Conservation (phyloP, 2,113 vertebrate species). For the Rhinogobius similis region DNA sequence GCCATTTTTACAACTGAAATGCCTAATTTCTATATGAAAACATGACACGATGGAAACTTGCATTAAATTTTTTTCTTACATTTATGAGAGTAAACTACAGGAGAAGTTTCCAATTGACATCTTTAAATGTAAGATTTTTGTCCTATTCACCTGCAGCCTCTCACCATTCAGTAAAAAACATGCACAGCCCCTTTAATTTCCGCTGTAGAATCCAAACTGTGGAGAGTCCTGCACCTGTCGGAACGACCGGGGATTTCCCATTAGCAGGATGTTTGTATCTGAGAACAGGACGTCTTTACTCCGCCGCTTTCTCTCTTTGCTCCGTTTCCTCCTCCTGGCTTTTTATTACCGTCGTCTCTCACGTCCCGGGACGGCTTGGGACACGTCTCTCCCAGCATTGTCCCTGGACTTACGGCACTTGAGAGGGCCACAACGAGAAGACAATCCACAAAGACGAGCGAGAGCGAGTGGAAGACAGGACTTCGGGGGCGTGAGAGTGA, state of each 20-base stretch:
- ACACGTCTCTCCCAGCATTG: constrained; percentile 28
- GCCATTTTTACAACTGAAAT: too few relatives aligned
- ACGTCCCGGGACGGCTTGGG: constrained; percentile 22
- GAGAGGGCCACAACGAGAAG: neutral
- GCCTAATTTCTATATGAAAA: too few relatives aligned
- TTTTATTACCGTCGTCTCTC: neutral
- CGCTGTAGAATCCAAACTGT: too few relatives aligned
- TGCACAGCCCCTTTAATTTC: too few relatives aligned
- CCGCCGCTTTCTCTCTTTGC: constrained; percentile 8
- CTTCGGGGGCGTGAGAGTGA: neutral
- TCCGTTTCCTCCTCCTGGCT: constrained; percentile 18
- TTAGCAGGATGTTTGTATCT: constrained; percentile 41
- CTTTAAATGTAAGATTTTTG: too few relatives aligned
- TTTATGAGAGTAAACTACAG: too few relatives aligned
- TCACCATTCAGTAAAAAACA: too few relatives aligned
- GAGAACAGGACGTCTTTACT: constrained; percentile 39
- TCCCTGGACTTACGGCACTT: constrained; percentile 7
- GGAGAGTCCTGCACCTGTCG: constrained; percentile 27
- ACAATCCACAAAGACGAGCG: neutral
- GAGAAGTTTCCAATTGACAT: too few relatives aligned
- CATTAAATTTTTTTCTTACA: too few relatives aligned
- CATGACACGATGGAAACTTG: too few relatives aligned
- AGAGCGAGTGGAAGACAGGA: neutral
- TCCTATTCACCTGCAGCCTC: too few relatives aligned
- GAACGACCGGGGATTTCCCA: neutral